Base-by-base conservation (phyloP, 2,888 invertebrate genomes). In the Megamerina dolium region DNA sequence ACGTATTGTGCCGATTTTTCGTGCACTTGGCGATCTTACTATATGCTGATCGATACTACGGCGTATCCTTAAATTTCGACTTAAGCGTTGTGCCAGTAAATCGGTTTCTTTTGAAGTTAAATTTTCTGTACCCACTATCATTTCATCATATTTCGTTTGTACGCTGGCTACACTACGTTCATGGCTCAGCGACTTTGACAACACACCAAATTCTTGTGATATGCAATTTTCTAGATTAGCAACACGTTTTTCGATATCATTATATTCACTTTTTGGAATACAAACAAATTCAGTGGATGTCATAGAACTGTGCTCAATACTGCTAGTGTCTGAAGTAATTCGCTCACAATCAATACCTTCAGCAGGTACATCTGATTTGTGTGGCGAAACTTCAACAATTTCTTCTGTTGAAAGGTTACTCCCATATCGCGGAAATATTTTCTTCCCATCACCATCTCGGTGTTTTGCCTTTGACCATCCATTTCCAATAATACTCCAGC, bases 11-110 rank as follows among this genome's bases (percentile, higher is more conserved):
- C 87, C 87, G 45, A 87, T 88, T 75, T 86, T 87, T 38, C 87
- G 75, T 2, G 86, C 87, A 63, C 87, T 87, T 1, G 87, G 88
- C 1, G 87, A 87, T 51, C 86, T 72, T 48, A 87, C 83, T 6
- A 86, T 77, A 59, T 82, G 82, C 38, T 80, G 76, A 56, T 85
- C 83, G 26, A 75, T 75, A 45, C 80, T 83, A 33, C 81, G 78
- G 44, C 86, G 73, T 43, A 87, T 87, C 63, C 85, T 84, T 33
- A 87, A 33, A 13, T 34, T 46, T 58, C 80, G 79, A 55, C 84
- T 83, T 31, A 87, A 69, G 46, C 82, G 74, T 46, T 79, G 78
- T 3, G 85, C 86, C 46, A 87, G 69, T 49, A 83, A 79, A 58
- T 87, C 85, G 0, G 85, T 80, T 14, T 45, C 51, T 8, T 52